Evolutionary conservation across 1,140 invertebrate species (phyloP).

Genomic region (Papilio polytes): DNA sequence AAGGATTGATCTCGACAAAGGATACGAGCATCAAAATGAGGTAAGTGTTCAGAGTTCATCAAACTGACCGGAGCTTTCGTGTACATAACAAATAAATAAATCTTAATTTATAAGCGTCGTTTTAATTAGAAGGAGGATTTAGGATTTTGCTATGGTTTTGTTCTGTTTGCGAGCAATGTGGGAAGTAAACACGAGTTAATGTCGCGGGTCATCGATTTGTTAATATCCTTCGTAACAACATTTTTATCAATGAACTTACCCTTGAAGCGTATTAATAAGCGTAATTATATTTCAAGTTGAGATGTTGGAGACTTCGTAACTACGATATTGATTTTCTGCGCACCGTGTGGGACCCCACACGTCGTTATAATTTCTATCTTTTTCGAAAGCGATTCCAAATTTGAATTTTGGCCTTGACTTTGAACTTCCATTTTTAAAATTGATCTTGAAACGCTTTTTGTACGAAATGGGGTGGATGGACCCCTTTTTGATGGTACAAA

Average conservation of each 20-base stretch:
- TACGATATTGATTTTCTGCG: constrained; percentile 59
- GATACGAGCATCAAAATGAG: constrained; percentile 79
- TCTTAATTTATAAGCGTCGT: constrained; percentile 59
- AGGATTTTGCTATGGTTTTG: constrained; percentile 55
- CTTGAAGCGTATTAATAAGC: constrained; percentile 2
- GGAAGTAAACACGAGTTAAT: constrained; percentile 71
- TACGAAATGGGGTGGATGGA: constrained; percentile 61
- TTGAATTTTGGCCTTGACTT: constrained; percentile 35
- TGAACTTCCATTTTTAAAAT: not conserved
- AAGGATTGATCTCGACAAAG: constrained; percentile 80
- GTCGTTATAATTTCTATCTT: constrained; percentile 47
- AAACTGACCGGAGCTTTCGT: constrained; percentile 67
- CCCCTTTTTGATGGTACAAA: constrained; percentile 48
- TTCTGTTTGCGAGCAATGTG: constrained; percentile 61
- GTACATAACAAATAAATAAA: constrained; percentile 80
- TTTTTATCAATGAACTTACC: constrained; percentile 73
- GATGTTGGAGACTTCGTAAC: constrained; percentile 39
- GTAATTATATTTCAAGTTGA: constrained; percentile 40
- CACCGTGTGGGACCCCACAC: constrained; percentile 55
- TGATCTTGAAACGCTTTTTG: constrained; percentile 46
- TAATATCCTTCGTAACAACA: constrained; percentile 63
- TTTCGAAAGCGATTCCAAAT: constrained; percentile 23
- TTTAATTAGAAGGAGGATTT: constrained; percentile 68
- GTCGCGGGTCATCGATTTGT: constrained; percentile 70
- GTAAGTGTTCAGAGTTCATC: constrained; percentile 76